Evolutionary conservation across 2,113 vertebrate genomes (phyloP).

Genomic region (Indicator maculatus): DNA sequence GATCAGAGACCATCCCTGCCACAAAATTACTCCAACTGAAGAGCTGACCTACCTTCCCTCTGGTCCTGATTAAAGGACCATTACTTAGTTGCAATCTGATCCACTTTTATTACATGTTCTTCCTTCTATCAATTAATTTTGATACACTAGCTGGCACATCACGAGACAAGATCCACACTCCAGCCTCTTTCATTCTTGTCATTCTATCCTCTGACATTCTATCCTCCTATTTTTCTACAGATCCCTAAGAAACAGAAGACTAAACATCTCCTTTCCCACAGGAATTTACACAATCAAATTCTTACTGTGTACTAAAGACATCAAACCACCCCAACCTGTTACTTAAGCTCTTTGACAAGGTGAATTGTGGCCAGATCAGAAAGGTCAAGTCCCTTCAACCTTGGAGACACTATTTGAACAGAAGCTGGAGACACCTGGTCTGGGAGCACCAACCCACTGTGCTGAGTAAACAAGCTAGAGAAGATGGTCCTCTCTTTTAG

Average conservation of each 20-base stretch:
- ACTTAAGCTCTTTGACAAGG: background rate
- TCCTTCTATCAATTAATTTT: background rate
- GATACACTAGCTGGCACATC: background rate
- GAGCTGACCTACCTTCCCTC: background rate
- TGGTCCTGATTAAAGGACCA: background rate
- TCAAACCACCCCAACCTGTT: accelerated
- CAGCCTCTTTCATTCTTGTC: background rate
- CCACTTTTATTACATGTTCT: background rate
- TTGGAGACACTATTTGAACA: background rate
- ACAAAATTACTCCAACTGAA: background rate
- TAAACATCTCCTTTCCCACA: background rate
- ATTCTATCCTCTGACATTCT: background rate
- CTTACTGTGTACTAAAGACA: background rate
- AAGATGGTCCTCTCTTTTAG: background rate
- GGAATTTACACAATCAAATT: background rate
- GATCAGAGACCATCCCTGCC: background rate
- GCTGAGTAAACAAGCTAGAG: background rate
- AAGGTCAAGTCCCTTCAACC: background rate
- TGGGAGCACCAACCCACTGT: background rate
- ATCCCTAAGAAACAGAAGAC: background rate
- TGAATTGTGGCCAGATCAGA: background rate
- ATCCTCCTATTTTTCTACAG: background rate
- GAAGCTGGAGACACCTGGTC: background rate
- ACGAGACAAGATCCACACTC: background rate
- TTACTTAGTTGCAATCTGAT: background rate